A percentile compares a stretch with the other conserved stretches of the same genome.
Conservation (phyloP, 2,888 invertebrate species). For the Drosophila rubida region DNA sequence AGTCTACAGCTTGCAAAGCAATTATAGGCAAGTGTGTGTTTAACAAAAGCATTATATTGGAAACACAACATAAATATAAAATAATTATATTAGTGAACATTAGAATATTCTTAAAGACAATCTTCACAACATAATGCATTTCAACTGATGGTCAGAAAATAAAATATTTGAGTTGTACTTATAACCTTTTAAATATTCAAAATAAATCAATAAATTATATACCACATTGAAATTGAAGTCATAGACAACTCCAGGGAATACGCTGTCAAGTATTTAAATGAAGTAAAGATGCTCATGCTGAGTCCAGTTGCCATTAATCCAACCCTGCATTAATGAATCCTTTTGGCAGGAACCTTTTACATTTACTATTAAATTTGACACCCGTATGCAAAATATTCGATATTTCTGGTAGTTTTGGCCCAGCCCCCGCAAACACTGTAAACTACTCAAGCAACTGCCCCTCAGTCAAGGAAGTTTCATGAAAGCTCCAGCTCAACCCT, state of each 20-base stretch:
- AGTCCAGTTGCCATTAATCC: not conserved
- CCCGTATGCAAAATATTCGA: conserved; percentile 14
- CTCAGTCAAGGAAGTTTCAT: conserved; percentile 7
- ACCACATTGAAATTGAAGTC: too few relatives aligned
- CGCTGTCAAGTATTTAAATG: not conserved
- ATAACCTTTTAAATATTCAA: too few relatives aligned
- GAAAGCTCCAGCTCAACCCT: conserved; percentile 35
- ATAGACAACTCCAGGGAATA: too few relatives aligned
- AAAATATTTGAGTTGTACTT: too few relatives aligned
- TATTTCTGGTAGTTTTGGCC: conserved; percentile 9
- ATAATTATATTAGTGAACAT: too few relatives aligned
- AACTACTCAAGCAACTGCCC: conserved; percentile 50
- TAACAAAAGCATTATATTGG: too few relatives aligned
- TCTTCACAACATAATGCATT: too few relatives aligned
- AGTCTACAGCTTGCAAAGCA: not conserved
- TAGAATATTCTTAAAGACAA: too few relatives aligned
- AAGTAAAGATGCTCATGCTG: not conserved
- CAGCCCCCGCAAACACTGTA: conserved; percentile 28
- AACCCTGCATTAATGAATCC: conserved; percentile 2
- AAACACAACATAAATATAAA: not conserved
- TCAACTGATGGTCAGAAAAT: too few relatives aligned
- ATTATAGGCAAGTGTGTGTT: too few relatives aligned
- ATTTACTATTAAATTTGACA: not conserved
- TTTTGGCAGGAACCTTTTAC: conserved; percentile 11
- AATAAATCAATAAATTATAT: too few relatives aligned